phyloP scores from a whole-genome alignment of 2,113 vertebrate species.

The Acanthisitta chloris region DNA sequence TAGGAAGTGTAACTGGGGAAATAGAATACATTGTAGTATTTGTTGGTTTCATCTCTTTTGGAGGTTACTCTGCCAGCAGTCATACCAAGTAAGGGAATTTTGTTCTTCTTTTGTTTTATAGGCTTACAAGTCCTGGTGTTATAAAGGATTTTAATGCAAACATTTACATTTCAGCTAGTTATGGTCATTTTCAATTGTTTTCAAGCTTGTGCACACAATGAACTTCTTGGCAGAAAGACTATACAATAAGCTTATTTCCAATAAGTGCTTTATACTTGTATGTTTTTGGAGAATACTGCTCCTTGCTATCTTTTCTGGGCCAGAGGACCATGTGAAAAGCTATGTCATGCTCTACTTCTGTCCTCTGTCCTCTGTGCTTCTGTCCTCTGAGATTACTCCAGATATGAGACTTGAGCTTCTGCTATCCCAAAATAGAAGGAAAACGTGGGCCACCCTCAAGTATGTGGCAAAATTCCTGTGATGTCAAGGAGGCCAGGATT shows the following conservation, averaged over 20 bases:
- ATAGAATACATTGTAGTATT: not conserved
- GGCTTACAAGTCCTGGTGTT: not conserved
- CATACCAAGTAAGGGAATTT: not conserved
- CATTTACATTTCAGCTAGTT: not conserved
- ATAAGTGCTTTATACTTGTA: not conserved
- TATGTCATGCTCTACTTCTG: not conserved
- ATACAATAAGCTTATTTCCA: not conserved
- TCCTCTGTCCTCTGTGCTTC: not conserved
- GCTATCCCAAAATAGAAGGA: not conserved
- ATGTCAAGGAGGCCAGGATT: not conserved
- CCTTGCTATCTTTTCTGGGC: not conserved
- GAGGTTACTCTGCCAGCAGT: not conserved
- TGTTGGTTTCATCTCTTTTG: not conserved
- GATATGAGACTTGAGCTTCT: not conserved
- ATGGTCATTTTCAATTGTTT: not conserved
- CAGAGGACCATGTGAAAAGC: not conserved
- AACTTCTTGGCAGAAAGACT: not conserved
- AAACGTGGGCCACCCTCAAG: not conserved
- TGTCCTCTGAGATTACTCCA: not conserved
- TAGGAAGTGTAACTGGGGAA: not conserved
- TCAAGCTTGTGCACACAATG: not conserved
- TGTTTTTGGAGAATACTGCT: not conserved
- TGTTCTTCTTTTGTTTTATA: not conserved
- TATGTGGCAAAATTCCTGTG: constrained; percentile 4
- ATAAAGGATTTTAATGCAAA: not conserved